phyloP scores from a whole-genome alignment of 1,140 invertebrate genomes.

The Leptinotarsa undecemlineata region DNA sequence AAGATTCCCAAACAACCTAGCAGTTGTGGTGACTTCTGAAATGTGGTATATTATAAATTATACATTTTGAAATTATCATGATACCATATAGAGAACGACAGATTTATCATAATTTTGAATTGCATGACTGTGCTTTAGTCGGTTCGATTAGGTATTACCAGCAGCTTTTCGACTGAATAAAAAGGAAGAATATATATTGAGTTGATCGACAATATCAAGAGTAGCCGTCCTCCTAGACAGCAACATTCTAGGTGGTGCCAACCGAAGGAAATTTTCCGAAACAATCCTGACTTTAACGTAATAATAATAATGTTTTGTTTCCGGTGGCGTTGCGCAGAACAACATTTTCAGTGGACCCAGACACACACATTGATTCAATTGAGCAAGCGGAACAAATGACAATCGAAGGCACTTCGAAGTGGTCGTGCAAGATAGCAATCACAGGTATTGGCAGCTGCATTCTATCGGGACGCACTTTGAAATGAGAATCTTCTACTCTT shows the following conservation, averaged over 20 bases:
- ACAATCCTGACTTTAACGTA: background rate
- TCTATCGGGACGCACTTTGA: constrained; percentile 49
- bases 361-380: constrained; percentile 98
- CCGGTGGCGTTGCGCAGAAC: constrained; percentile 71
- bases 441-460: constrained; percentile 75
- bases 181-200: background rate
- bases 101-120: too few species aligned
- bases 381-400: constrained; percentile 96
- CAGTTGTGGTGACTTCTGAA: too few species aligned
- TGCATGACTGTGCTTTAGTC: too few species aligned
- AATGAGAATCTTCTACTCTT: constrained; percentile 11
- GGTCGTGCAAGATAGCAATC: constrained; percentile 99
- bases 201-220: background rate
- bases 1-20: too few species aligned
- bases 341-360: constrained; percentile 96
- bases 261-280: background rate
- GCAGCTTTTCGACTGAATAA: too few species aligned
- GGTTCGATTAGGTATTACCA: too few species aligned
- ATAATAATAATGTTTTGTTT: constrained; percentile 52
- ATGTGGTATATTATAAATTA: too few species aligned
- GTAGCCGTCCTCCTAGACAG: background rate
- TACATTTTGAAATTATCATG: too few species aligned
- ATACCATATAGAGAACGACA: too few species aligned
- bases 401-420: constrained; percentile 99
- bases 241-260: too few species aligned